Evolutionary conservation across 30 jellyfish, hydroid and myxozoan species (phyloP).

Genomic region (Cassiopea xamachana): DNA sequence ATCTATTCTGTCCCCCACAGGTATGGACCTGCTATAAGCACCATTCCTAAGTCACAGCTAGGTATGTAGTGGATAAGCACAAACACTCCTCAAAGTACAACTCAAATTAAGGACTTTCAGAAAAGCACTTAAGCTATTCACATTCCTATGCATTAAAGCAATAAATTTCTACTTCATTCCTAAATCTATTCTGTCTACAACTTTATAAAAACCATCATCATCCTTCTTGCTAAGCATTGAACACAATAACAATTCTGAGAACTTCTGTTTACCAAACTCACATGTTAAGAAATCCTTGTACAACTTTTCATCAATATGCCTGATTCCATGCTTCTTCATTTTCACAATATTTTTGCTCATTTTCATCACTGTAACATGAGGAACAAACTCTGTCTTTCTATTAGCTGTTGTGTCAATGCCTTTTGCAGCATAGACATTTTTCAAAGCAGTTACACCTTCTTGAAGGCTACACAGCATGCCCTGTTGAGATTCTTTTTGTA

Average conservation of each 20-base stretch:
- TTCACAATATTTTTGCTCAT: constrained; percentile 48
- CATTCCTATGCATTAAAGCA: not conserved
- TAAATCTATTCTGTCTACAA: constrained; percentile 44
- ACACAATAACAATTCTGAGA: constrained; percentile 60
- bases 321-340: constrained; percentile 75
- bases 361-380: constrained; percentile 80
- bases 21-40: too few relatives aligned
- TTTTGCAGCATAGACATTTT: not conserved
- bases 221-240: constrained; percentile 73
- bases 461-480: not conserved
- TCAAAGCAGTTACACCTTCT: constrained; percentile 14
- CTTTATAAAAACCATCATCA: constrained; percentile 67
- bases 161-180: not conserved
- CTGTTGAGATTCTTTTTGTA: constrained; percentile 22
- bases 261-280: constrained; percentile 61
- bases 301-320: constrained; percentile 27
- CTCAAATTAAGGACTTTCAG: too few relatives aligned
- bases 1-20: not conserved
- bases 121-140: not conserved
- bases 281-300: constrained; percentile 2
- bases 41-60: too few relatives aligned
- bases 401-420: constrained; percentile 16
- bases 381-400: constrained; percentile 45
- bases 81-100: too few relatives aligned
- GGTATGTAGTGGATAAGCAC: too few relatives aligned